Evolutionary conservation across 2,113 vertebrate genomes (phyloP), one percentile per base, ranked within the genome.

Genomic region (Prinia subflava): DNA sequence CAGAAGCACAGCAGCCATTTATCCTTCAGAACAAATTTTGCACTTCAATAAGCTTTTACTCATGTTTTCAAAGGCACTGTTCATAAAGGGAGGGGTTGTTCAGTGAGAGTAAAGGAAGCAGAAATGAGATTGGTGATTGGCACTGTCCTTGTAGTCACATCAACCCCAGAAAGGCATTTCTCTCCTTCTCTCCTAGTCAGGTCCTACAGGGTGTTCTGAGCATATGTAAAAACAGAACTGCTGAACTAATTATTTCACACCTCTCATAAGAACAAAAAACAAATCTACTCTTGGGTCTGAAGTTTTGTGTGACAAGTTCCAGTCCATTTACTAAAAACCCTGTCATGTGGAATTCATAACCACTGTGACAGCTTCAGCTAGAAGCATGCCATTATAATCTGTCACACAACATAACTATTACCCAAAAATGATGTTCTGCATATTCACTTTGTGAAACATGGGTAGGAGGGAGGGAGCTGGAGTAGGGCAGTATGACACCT

Each of bases 301-400:
- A 83, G 22, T 60, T 86, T 94, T 83, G 73, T 87, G 69, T 93
- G 76, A 94, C 90, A 93, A 69, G 85, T 92, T 93, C 88, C 80
- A 90, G 86, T 46, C 82, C 69, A 90, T 93, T 96, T 96, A 49
- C 85, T 74, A 88, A 92, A 93, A 42, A 20, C 33, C 39, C 68
- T 81, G 73, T 88, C 11, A 1, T 78, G 73, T 5, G 52, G 68
- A 88, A 87, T 77, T 90, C 85, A 78, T 83, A 88, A 88, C n/a
- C 56, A 46, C 56, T 64, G 37, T 77, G 87, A 88, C 7, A 6
- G 71, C 37, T 68, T 74, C 55, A 85, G 77, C 63, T 87, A 91
- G 64, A 90, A 90, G 35, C 10, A 9, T 80, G 49, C 18, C 74
- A 35, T 75, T 83, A 81, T 83, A 85, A 92, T 78, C 76, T 90